These are phyloP conservation scores for Peucedramus taeniatus DNA, from an alignment of 2,113 vertebrate species.

Conservation along the genomic window DNA sequence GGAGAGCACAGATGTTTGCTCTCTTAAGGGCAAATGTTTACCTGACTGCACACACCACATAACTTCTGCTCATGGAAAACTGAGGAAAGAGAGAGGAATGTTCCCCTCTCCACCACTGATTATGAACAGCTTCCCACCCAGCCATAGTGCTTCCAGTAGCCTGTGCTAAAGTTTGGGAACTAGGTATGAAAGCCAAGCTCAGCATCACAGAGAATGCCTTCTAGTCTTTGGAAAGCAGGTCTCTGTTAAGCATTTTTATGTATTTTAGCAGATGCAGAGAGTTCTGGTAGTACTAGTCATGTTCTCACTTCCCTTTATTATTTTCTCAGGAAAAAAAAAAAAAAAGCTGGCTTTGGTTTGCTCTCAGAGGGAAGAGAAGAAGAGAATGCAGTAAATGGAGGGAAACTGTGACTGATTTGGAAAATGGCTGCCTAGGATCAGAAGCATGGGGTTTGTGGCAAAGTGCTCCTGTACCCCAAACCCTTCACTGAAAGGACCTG, in stretches of 20 bases:
- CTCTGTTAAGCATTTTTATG: background rate
- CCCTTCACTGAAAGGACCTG: background rate
- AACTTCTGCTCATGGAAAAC: background rate
- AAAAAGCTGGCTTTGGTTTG: background rate
- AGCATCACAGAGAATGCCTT: background rate
- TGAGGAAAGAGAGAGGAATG: background rate
- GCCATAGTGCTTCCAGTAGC: background rate
- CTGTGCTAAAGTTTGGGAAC: background rate
- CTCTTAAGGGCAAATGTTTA: background rate
- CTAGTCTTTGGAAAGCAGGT: background rate
- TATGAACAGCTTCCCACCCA: background rate
- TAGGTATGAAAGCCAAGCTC: background rate
- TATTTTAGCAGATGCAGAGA: background rate
- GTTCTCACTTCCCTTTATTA: background rate
- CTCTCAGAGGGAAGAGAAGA: background rate
- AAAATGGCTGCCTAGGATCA: background rate
- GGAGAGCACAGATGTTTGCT: background rate
- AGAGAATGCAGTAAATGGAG: background rate
- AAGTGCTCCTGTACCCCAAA: background rate
- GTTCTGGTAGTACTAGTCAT: background rate
- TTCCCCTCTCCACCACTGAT: background rate
- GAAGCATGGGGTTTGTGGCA: background rate
- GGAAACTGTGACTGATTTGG: background rate
- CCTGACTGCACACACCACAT: background rate
- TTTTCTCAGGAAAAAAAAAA: background rate